A percentile compares a stretch with the other conserved stretches of the same genome.
Evolutionary conservation across 2,113 vertebrate species (phyloP).

Genomic region (Theristicus caerulescens): DNA sequence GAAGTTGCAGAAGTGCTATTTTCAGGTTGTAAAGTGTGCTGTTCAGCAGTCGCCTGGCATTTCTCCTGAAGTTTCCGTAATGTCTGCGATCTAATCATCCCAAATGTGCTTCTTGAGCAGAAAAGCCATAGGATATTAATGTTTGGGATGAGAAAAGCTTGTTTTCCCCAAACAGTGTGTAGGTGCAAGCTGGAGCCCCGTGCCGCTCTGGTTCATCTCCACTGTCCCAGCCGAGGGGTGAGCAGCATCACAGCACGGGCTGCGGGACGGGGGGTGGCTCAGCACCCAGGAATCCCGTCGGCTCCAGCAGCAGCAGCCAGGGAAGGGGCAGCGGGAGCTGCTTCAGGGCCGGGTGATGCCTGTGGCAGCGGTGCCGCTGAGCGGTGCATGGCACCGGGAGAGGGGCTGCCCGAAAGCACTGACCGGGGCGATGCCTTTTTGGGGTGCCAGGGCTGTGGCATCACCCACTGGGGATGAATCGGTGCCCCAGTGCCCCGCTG

Average conservation of each 20-base stretch:
- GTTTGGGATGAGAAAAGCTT: not conserved
- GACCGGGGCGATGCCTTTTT: not conserved
- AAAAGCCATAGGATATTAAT: not conserved
- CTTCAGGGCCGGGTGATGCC: not conserved
- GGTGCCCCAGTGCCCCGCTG: not conserved
- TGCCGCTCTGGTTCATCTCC: too few relatives aligned
- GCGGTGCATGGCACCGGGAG: not conserved
- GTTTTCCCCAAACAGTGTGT: not conserved
- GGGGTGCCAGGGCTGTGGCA: not conserved
- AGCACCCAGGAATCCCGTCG: not conserved
- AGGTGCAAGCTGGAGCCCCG: not conserved
- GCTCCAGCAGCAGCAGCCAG: not conserved
- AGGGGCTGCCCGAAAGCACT: not conserved
- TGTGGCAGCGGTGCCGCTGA: rapidly evolving
- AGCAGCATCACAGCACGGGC: not conserved
- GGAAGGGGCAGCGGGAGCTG: not conserved
- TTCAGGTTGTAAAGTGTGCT: not conserved
- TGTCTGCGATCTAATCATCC: not conserved
- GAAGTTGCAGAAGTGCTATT: not conserved
- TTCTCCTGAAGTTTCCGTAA: not conserved
- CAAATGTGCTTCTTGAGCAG: not conserved
- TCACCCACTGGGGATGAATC: not conserved
- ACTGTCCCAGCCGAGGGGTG: too few relatives aligned
- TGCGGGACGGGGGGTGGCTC: rapidly evolving
- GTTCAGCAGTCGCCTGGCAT: not conserved